Conservation (phyloP, 2,113 vertebrate genomes). For the Pachycephala philippinensis region DNA sequence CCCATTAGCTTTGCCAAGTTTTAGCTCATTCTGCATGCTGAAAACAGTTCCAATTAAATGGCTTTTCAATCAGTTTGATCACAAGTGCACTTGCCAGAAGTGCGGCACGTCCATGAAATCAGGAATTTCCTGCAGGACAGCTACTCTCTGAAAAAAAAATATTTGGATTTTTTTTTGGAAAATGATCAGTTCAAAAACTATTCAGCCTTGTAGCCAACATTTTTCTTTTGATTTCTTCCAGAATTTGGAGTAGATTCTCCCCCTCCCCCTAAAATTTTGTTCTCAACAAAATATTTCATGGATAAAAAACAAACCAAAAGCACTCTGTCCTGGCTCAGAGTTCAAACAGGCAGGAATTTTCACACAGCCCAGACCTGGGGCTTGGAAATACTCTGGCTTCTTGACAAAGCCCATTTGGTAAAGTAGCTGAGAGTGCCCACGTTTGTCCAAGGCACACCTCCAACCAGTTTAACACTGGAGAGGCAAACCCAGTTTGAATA, state of each 20-base stretch:
- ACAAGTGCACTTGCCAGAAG: neutral
- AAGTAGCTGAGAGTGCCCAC: neutral
- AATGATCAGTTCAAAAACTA: conserved; percentile 28
- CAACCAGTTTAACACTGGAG: neutral
- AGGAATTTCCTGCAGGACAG: conserved; percentile 42
- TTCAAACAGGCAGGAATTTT: conserved; percentile 38
- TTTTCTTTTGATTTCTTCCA: conserved; percentile 58
- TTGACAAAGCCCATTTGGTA: neutral
- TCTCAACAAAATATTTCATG: conserved; percentile 29
- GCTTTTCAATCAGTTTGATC: conserved; percentile 45
- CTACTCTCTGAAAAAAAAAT: neutral
- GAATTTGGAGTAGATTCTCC: conserved; percentile 3
- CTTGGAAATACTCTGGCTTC: conserved; percentile 22
- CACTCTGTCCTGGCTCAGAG: neutral
- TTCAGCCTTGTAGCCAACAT: neutral
- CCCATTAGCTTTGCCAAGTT: neutral
- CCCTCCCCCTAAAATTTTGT: conserved; percentile 12
- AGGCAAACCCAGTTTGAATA: neutral
- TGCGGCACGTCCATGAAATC: neutral
- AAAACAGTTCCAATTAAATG: conserved; percentile 14
- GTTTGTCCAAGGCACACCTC: neutral
- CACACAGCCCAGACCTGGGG: conserved; percentile 16
- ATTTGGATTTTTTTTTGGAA: conserved; percentile 34
- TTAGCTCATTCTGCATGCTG: neutral
- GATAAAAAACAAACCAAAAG: conserved; percentile 41